These are phyloP conservation scores for Cantharis lateralis DNA, from an alignment of 2,888 invertebrate species.

Conservation along the genomic window DNA sequence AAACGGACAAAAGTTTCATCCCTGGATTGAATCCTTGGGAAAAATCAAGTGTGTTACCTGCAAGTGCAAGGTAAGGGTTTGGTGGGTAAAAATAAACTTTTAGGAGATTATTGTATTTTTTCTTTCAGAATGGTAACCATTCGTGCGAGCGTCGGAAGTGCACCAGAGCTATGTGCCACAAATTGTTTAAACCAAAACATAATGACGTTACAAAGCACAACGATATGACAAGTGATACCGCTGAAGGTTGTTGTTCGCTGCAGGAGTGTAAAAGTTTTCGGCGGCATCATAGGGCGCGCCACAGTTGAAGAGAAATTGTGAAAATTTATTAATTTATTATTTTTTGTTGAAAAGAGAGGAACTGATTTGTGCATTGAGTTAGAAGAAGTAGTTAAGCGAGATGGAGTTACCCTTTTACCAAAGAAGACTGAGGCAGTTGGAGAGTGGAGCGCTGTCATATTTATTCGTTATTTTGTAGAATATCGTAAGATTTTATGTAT, in stretches of 20 bases:
- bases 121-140: conserved; percentile 75
- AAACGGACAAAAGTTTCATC: conserved; percentile 81
- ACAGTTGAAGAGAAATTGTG: conserved; percentile 34
- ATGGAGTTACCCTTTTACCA: conserved; percentile 61
- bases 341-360: neutral
- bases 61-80: conserved; percentile 76
- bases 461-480: conserved; percentile 41
- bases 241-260: conserved; percentile 64
- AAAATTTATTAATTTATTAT: conserved; percentile 45
- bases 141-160: conserved; percentile 83
- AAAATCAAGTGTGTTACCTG: conserved; percentile 91
- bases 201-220: conserved; percentile 32
- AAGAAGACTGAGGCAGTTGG: conserved; percentile 61
- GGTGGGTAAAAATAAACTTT: no score
- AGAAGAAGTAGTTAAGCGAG: conserved; percentile 48
- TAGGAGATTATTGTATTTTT: neutral
- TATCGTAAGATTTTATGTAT: conserved; percentile 18
- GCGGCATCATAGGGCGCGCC: conserved; percentile 38
- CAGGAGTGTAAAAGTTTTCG: conserved; percentile 54
- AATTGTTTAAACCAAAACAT: conserved; percentile 55
- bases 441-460: conserved; percentile 47
- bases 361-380: conserved; percentile 21
- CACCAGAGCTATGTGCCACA: conserved; percentile 71
- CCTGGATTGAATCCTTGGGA: conserved; percentile 83
- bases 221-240: conserved; percentile 33